Percentiles rank a stretch among this genome's conserved stretches.
Evolutionary conservation across 2,797 vertebrate species (phyloP).

Genomic region (Chanos chanos): DNA sequence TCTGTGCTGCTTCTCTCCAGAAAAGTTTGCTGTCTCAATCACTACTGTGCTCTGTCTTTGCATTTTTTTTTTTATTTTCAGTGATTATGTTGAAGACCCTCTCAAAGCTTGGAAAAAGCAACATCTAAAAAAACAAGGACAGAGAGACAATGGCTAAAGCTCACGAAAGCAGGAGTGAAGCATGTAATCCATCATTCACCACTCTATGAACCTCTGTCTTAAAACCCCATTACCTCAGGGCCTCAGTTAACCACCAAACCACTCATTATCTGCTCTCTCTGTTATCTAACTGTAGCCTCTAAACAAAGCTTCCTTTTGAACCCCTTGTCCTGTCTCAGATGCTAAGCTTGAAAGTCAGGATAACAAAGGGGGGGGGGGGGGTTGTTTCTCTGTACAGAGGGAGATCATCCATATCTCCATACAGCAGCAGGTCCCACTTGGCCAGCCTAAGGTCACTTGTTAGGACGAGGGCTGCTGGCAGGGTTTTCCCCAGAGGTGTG

Average conservation of each 20-base stretch:
- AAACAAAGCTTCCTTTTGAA: too few species aligned
- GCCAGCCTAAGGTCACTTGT: background rate
- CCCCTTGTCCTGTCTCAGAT: background rate
- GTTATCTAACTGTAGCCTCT: background rate
- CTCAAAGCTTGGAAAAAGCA: background rate
- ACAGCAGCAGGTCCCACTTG: conserved; percentile 8
- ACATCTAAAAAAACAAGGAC: background rate
- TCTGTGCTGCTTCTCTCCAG: too few species aligned
- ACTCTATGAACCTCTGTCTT: background rate
- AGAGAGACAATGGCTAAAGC: background rate
- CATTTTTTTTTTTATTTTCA: too few species aligned
- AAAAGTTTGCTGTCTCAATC: too few species aligned
- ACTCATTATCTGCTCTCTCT: conserved; percentile 12
- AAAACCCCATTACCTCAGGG: conserved; percentile 1
- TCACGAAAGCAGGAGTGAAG: conserved; percentile 6
- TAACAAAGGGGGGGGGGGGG: too few species aligned
- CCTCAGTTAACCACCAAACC: background rate
- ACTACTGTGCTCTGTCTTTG: too few species aligned
- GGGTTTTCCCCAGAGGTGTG: conserved; percentile 6
- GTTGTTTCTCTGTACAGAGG: background rate
- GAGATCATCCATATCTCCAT: background rate
- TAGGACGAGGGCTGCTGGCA: background rate
- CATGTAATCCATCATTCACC: background rate
- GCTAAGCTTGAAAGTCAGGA: too few species aligned
- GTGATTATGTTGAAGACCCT: too few species aligned